These are phyloP conservation scores for Morelia viridis DNA, from an alignment of 2,797 vertebrate species.

Conservation along the genomic window DNA sequence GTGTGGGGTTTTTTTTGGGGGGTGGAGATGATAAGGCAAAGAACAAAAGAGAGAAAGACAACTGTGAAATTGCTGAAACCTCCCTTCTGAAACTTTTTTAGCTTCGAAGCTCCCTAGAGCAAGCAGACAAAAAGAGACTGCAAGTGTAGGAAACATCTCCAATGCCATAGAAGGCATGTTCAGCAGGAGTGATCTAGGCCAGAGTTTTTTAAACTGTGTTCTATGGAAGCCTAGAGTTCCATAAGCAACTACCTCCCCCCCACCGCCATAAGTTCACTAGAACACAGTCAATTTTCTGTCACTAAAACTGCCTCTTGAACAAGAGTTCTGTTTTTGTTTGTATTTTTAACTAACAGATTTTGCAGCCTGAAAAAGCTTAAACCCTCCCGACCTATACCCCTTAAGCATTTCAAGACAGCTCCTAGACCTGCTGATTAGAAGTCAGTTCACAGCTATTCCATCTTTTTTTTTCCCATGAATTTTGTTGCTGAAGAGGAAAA, in stretches of 20 bases:
- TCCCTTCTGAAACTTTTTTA: neutral
- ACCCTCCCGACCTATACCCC: neutral
- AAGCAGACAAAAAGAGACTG: neutral
- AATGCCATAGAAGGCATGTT: neutral
- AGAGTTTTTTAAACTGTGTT: neutral
- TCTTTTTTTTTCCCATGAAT: neutral
- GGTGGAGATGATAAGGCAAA: neutral
- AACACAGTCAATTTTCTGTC: neutral
- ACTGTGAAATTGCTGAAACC: neutral
- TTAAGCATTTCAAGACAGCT: neutral
- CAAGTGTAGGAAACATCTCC: neutral
- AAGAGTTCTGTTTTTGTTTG: neutral
- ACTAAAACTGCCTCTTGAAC: neutral
- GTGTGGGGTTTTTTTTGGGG: neutral
- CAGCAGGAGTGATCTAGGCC: neutral
- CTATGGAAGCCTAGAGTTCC: neutral
- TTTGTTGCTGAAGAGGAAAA: neutral
- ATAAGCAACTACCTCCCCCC: neutral
- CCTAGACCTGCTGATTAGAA: neutral
- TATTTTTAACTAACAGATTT: neutral
- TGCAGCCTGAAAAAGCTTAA: neutral
- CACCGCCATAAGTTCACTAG: neutral
- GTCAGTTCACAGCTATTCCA: neutral
- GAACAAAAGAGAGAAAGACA: neutral
- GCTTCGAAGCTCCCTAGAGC: neutral